Conservation (phyloP, 35 echinoderm and acorn worm genomes). For the Anneissia japonica region DNA sequence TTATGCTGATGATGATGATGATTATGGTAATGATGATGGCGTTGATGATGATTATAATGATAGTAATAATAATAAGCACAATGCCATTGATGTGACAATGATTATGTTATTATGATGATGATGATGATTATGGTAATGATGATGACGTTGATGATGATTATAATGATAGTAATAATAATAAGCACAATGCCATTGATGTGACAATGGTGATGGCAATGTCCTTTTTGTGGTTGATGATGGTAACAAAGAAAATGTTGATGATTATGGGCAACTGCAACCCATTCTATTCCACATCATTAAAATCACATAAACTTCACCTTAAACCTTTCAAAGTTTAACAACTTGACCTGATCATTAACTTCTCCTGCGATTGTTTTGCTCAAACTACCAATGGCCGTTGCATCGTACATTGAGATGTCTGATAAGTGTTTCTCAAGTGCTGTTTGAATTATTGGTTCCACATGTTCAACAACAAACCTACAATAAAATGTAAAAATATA, state of each 20-base stretch:
- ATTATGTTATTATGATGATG: too few species aligned
- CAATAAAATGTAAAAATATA: not conserved
- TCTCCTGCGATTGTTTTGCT: slow-evolving; percentile 72
- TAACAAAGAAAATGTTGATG: not conserved
- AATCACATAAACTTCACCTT: slow-evolving; percentile 39
- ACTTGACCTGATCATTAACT: slow-evolving; percentile 67
- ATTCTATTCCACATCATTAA: not conserved
- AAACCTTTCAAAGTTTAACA: slow-evolving; percentile 68
- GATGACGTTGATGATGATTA: not conserved
- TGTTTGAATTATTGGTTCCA: slow-evolving; percentile 67
- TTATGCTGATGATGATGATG: too few species aligned
- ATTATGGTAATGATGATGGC: too few species aligned
- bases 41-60: too few species aligned
- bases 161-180: not conserved
- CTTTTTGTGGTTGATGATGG: not conserved
- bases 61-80: too few species aligned
- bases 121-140: not conserved
- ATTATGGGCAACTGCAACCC: not conserved
- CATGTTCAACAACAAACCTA: slow-evolving; percentile 82
- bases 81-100: too few species aligned
- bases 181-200: not conserved
- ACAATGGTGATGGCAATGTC: not conserved
- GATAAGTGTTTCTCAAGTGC: slow-evolving; percentile 54
- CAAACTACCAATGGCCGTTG: slow-evolving; percentile 30
- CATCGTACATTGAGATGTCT: slow-evolving; percentile 50